Base-by-base conservation (phyloP, 2,888 invertebrate species). In the Diaphora mendica region DNA sequence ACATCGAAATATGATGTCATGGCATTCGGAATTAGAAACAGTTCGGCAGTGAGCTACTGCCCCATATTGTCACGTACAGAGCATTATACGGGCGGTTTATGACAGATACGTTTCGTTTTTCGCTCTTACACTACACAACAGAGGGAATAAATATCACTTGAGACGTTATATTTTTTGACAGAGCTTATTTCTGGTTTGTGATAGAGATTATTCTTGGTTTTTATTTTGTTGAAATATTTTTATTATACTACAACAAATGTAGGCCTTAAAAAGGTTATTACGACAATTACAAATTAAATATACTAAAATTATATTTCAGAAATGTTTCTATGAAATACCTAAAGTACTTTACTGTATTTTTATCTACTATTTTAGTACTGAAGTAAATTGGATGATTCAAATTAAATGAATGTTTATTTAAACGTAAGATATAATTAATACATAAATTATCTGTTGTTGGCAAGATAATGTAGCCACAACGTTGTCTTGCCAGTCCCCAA, bases 1-100 rank as follows among this genome's bases (percentile, higher is more conserved):
- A 81, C 81, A 84, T 82, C 69, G 75, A 55, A 74, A 81, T 73
- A 83, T 88, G 88, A 89, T 88, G 86, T 89, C 89, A 89, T 86
- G 73, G 74, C 39, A 73, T 35, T 81, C 82, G 74, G 80, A 88
- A 85, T 88, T 88, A 87, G 88, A 88, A 89, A 80, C 85, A 55
- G 78, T 73, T 66, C 68, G 77, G 69, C 74, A 76, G 78, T 79
- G 80, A 80, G 81, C 80, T 77, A 83, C 79, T 84, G 84, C 75
- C 85, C 85, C 84, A 87, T 88, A 88, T 86, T 90, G 90, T 90
- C 90, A 88, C 88, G 85, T 79, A 85, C 85, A 77, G 78, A 77
- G 79, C 86, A 88, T 91, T 83, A 83, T 84, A 84, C 83, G 73
- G 69, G 73, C 77, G 64, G 74, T 88, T 88, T 87, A 90, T 81